These are phyloP conservation scores for Acromyrmex charruanus DNA, from an alignment of 1,140 invertebrate species.

Conservation along the genomic window DNA sequence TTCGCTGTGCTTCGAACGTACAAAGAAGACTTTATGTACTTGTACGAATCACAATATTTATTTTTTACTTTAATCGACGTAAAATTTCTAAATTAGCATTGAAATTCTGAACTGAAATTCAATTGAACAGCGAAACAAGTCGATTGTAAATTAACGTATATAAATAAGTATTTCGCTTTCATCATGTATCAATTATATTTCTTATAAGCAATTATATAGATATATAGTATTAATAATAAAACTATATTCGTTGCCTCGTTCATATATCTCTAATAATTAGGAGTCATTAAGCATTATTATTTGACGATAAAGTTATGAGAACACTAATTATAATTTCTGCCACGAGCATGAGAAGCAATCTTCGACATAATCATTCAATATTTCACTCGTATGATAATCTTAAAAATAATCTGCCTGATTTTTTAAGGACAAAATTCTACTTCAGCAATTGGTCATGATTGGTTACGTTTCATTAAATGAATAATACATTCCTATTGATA, in stretches of 20 bases:
- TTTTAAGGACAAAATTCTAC: no score
- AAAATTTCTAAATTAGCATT: conserved; percentile 1
- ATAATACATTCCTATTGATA: neutral
- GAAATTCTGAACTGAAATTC: conserved; percentile 4
- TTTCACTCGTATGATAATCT: conserved; percentile 10
- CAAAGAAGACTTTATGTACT: neutral
- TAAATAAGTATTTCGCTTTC: conserved; percentile 42
- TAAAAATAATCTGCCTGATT: neutral
- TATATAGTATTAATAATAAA: conserved; percentile 36
- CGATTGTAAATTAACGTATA: conserved; percentile 16
- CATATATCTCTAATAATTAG: conserved; percentile 32
- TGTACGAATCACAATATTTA: neutral
- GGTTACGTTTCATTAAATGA: no score
- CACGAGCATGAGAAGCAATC: neutral
- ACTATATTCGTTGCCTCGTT: neutral
- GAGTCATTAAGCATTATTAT: conserved; percentile 13
- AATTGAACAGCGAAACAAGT: neutral
- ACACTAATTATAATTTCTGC: neutral
- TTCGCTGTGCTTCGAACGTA: neutral
- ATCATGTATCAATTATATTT: conserved; percentile 43
- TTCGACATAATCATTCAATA: conserved; percentile 6
- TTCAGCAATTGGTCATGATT: conserved; percentile 2
- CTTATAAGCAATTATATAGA: conserved; percentile 24
- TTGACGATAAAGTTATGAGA: conserved; percentile 3
- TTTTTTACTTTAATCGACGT: neutral